These are phyloP conservation scores for Uloborus plumipes DNA, from an alignment of 2,888 invertebrate genomes.

Conservation along the genomic window DNA sequence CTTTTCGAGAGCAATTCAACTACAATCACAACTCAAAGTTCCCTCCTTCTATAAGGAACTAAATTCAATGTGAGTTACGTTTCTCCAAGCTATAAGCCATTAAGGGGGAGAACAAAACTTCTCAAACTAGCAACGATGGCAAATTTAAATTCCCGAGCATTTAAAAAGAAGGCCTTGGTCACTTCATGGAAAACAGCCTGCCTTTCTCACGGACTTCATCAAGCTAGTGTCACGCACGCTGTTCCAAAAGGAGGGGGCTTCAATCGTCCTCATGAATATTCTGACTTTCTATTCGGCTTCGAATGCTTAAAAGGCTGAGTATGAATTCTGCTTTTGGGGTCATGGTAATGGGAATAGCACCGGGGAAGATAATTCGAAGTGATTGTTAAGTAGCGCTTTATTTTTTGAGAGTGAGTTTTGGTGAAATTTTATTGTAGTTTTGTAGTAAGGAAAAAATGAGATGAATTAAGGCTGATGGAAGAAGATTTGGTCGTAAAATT, in stretches of 20 bases:
- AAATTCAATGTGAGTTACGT: slow-evolving; percentile 37
- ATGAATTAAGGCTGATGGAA: too few relatives aligned
- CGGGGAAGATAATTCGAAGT: neutral
- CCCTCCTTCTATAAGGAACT: slow-evolving; percentile 6
- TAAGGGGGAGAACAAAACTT: slow-evolving; percentile 42
- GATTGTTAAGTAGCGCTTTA: neutral
- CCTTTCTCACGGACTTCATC: slow-evolving; percentile 56
- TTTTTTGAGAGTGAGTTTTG: neutral
- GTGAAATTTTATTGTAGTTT: too few relatives aligned
- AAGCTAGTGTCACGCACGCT: slow-evolving; percentile 42
- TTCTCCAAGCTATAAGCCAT: slow-evolving; percentile 32
- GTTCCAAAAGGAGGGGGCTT: slow-evolving; percentile 23
- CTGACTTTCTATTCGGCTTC: slow-evolving; percentile 42
- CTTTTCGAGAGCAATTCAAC: too few relatives aligned
- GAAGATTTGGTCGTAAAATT: too few relatives aligned
- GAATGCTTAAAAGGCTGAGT: slow-evolving; percentile 5
- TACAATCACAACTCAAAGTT: neutral
- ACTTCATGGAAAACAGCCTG: slow-evolving; percentile 41
- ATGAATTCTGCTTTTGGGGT: neutral
- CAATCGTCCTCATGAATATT: slow-evolving; percentile 53
- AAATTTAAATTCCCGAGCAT: slow-evolving; percentile 41
- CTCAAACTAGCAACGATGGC: slow-evolving; percentile 43
- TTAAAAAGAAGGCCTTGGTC: slow-evolving; percentile 49
- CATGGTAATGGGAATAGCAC: too few relatives aligned
- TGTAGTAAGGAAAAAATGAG: too few relatives aligned